phyloP scores from a whole-genome alignment of 2,888 invertebrate species.

The Lydus trimaculatus region DNA sequence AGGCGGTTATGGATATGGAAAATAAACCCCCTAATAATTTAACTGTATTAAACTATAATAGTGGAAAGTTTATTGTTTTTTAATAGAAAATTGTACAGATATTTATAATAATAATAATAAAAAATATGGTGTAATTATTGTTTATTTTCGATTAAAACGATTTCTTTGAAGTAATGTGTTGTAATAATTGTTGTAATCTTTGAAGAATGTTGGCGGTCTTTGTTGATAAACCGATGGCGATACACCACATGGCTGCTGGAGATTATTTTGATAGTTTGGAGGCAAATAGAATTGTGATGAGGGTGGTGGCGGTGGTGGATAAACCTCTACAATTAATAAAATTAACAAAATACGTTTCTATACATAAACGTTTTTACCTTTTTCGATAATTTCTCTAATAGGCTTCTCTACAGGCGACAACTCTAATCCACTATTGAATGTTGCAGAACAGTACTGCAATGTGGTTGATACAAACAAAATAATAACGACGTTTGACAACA shows the following conservation, averaged over 20 bases:
- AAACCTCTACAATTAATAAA: neutral
- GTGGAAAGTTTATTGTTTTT: no score
- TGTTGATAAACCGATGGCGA: neutral
- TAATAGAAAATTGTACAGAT: neutral
- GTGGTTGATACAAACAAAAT: neutral
- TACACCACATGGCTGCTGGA: neutral
- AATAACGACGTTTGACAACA: neutral
- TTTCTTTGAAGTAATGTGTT: neutral
- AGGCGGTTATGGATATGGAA: conserved; percentile 16
- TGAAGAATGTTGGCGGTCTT: neutral
- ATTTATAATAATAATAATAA: conserved; percentile 1
- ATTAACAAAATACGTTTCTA: no score
- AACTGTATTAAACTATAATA: neutral
- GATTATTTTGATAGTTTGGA: neutral
- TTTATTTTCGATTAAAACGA: neutral
- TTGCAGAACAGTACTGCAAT: neutral
- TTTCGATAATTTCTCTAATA: neutral
- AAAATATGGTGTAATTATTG: neutral
- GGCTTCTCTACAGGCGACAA: neutral
- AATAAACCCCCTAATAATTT: neutral
- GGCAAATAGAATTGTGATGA: neutral
- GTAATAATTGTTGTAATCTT: neutral
- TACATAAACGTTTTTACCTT: neutral
- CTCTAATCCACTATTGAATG: neutral
- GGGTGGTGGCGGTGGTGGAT: neutral